phyloP scores from a whole-genome alignment of 2,888 invertebrate genomes.

The Pristionchus maxplancki region DNA sequence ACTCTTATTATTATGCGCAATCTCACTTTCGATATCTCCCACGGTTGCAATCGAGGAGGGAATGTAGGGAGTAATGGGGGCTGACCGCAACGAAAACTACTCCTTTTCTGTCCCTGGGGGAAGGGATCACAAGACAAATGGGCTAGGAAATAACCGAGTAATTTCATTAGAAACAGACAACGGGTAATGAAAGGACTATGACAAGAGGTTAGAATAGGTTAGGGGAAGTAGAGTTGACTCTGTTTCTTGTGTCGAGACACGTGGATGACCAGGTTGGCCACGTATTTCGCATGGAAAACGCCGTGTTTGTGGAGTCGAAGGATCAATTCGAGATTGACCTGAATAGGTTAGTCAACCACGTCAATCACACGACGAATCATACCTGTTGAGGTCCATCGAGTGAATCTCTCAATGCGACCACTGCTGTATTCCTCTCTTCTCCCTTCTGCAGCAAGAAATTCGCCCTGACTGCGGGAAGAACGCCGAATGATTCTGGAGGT shows the following conservation, averaged over 20 bases:
- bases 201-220: slow-evolving; percentile 23
- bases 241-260: slow-evolving; percentile 76
- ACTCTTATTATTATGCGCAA: slow-evolving; percentile 39
- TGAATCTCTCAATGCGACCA: slow-evolving; percentile 78
- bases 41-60: background rate
- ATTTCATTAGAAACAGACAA: slow-evolving; percentile 46
- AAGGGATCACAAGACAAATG: background rate
- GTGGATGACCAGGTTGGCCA: slow-evolving; percentile 79
- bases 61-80: background rate
- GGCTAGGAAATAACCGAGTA: slow-evolving; percentile 36
- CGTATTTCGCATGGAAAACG: slow-evolving; percentile 79
- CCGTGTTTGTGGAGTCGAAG: slow-evolving; percentile 78
- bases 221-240: slow-evolving; percentile 57
- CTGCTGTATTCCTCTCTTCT: slow-evolving; percentile 78
- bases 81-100: slow-evolving; percentile 1
- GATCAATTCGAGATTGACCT: slow-evolving; percentile 78
- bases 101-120: background rate
- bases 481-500: slow-evolving; percentile 66
- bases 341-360: slow-evolving; percentile 61
- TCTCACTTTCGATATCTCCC: slow-evolving; percentile 44
- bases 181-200: slow-evolving; percentile 29
- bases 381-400: slow-evolving; percentile 78
- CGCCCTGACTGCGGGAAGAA: slow-evolving; percentile 76
- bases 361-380: background rate
- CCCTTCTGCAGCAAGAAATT: slow-evolving; percentile 79